Evolutionary conservation across 2,888 invertebrate species (phyloP), one percentile per base, ranked within the genome.

Genomic region (Petrolisthes cinctipes): DNA sequence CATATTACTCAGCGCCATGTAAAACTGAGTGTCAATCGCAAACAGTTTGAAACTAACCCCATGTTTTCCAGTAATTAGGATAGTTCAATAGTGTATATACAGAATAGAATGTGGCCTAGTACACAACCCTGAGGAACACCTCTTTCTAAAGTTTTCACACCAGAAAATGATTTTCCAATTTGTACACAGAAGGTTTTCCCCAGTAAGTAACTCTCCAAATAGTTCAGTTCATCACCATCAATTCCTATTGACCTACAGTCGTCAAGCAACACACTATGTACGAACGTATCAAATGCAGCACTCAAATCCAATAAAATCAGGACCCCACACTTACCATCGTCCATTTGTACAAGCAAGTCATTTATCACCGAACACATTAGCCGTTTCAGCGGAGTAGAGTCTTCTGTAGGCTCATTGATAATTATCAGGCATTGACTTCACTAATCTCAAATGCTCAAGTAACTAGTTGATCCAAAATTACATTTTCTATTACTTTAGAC

Each of bases 291-390:
- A n/a, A n/a, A n/a, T n/a, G n/a, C n/a, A n/a, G n/a, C n/a, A n/a
- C n/a, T n/a, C n/a, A n/a, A 75, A n/a, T n/a, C n/a, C n/a, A n/a
- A n/a, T n/a, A n/a, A n/a, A n/a, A n/a, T n/a, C n/a, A n/a, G n/a
- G n/a, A n/a, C n/a, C n/a, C n/a, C n/a, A n/a, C n/a, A n/a, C n/a
- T n/a, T n/a, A n/a, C n/a, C n/a, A n/a, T n/a, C n/a, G 4, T 4
- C 4, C 81, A 4, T 80, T 14, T 14, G 20, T 54, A 80, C 81
- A n/a, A 4, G 57, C 17, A 80, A 54, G 54, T 80, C 54, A 80
- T 80, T 80, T 51, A 80, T 37, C 9, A 80, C n/a, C 11, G 81
- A 80, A 56, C 81, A 80, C n/a, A n/a, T n/a, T n/a, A 80, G 81
- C 1, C n/a, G 81, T 80, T 80, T 80, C 81, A 53, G 57, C 20